Evolutionary conservation across 2,888 invertebrate species (phyloP).

Genomic region (Sclerodermus sp.): DNA sequence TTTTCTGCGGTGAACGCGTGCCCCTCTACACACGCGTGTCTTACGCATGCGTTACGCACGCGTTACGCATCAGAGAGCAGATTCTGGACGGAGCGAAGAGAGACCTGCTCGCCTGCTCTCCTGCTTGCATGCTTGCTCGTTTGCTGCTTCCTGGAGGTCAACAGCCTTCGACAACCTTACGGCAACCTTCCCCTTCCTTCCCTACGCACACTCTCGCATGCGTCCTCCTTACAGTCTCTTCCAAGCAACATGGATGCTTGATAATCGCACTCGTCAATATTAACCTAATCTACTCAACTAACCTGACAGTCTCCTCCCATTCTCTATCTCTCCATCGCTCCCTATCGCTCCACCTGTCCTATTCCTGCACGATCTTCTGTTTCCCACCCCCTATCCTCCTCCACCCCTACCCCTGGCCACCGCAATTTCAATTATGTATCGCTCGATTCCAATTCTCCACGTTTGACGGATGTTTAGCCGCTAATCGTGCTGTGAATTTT

Average conservation of each 20-base stretch:
- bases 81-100: constrained; percentile 1
- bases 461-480: neutral
- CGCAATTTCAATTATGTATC: neutral
- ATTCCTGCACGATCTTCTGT: neutral
- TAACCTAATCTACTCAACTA: neutral
- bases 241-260: constrained; percentile 6
- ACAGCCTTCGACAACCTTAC: constrained; percentile 34
- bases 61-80: constrained; percentile 19
- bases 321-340: constrained; percentile 5
- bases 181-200: constrained; percentile 13
- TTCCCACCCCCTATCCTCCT: constrained; percentile 2
- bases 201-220: neutral
- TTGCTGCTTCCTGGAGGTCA: constrained; percentile 21
- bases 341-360: neutral
- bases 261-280: constrained; percentile 10
- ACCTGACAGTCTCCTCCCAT: neutral
- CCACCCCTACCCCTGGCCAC: neutral
- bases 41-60: constrained; percentile 18
- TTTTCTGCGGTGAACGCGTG: constrained; percentile 19
- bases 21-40: constrained; percentile 1
- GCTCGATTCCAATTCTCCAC: neutral
- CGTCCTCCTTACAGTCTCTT: constrained; percentile 1
- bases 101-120: neutral
- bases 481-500: too few species aligned
- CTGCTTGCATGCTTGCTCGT: too few species aligned